phyloP scores from a whole-genome alignment of 2,113 vertebrate genomes.

The Myocastor coypus region DNA sequence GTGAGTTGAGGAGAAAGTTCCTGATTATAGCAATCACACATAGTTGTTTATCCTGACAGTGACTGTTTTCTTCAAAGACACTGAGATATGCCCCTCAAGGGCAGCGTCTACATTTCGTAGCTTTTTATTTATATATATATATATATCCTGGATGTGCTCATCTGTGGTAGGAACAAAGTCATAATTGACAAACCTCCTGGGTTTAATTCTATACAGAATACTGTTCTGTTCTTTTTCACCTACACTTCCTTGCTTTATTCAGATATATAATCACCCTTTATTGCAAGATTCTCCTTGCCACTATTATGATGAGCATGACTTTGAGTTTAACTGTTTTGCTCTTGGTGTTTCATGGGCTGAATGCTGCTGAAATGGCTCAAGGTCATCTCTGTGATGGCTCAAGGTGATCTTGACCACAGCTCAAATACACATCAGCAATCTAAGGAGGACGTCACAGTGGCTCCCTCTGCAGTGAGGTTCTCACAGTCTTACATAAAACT shows the following conservation, averaged over 20 bases:
- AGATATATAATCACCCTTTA: background rate
- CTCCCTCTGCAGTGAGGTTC: background rate
- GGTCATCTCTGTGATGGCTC: background rate
- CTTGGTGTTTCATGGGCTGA: background rate
- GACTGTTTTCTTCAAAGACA: background rate
- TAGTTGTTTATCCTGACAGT: background rate
- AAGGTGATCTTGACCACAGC: background rate
- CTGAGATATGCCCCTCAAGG: background rate
- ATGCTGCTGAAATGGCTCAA: background rate
- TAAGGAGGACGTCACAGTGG: background rate
- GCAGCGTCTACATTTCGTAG: background rate
- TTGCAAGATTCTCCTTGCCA: background rate
- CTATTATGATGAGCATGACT: background rate
- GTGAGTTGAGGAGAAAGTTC: background rate
- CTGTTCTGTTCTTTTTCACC: background rate
- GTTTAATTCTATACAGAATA: background rate
- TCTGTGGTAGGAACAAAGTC: background rate
- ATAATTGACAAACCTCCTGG: background rate
- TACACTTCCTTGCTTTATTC: background rate
- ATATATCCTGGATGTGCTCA: background rate
- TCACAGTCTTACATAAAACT: background rate
- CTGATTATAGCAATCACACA: background rate
- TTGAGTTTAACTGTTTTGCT: background rate
- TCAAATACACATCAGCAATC: background rate
- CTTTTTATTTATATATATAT: background rate